A percentile compares a stretch with the other conserved stretches of the same genome.
phyloP scores from a whole-genome alignment of 1,140 invertebrate genomes.

The Ceratitis capitata region DNA sequence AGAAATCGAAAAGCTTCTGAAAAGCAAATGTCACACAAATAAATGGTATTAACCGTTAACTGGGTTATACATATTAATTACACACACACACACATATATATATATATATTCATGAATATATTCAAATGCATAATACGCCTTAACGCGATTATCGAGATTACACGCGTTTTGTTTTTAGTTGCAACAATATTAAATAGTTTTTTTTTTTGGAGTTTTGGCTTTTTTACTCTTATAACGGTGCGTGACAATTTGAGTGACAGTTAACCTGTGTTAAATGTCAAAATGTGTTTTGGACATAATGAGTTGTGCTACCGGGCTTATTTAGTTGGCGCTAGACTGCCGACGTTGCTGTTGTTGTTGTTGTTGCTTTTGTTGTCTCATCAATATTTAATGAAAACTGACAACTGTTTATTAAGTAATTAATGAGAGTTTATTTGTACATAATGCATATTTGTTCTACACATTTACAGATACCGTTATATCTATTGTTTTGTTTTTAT shows the following conservation, averaged over 20 bases:
- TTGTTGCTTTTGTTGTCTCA: background rate
- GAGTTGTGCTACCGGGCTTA: too few relatives aligned
- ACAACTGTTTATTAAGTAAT: slow-evolving; percentile 38
- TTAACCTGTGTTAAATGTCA: slow-evolving; percentile 34
- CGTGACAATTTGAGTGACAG: background rate
- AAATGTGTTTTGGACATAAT: background rate
- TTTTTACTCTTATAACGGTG: background rate
- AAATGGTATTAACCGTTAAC: background rate
- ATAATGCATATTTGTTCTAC: background rate
- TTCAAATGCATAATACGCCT: background rate
- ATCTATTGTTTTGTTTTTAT: background rate
- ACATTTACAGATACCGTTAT: background rate
- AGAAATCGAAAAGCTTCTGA: background rate
- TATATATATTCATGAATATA: too few relatives aligned
- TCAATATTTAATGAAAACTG: slow-evolving; percentile 27
- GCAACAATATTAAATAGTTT: background rate
- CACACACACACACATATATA: too few relatives aligned
- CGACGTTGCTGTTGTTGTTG: background rate
- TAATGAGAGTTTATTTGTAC: slow-evolving; percentile 15
- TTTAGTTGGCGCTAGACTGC: too few relatives aligned
- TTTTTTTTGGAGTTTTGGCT: background rate
- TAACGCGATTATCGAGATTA: background rate
- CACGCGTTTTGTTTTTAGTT: background rate
- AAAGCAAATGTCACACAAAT: background rate
- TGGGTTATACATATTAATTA: too few relatives aligned